Evolutionary conservation across 2,797 vertebrate genomes (phyloP), one percentile per base, ranked within the genome.

Genomic region (Falco concolor): DNA sequence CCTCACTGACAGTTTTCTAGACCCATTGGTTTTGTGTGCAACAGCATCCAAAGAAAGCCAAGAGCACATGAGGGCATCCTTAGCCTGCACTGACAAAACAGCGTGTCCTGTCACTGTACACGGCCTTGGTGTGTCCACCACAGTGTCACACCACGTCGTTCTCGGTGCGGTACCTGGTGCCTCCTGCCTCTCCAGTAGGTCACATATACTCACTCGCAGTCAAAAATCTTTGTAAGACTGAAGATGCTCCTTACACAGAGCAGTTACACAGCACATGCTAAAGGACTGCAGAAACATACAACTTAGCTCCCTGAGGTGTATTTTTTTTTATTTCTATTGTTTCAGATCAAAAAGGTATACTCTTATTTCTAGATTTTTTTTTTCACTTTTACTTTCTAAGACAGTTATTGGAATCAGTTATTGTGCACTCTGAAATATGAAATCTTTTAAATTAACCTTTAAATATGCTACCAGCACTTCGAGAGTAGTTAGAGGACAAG

Each of bases 81-180:
- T n/a, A 9, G 23, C 52, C 18, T 28, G 13, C 10, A 3, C 1
- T n/a, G 57, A 25, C 27, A 20, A 27, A 44, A 13, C 27, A 8
- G 52, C 0, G 9, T 30, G 44, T 56, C 47, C 83, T 52, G n/a
- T 15, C 28, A 3, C 23, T 2, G 1, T n/a, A 22, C 28, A 1
- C 7, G 3, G 24, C 2, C 0, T 15, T 5, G 0, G 1, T 18
- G 56, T n/a, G 25, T 25, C 57, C 56, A 0, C 38, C 38, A 40
- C 38, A 40, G 38, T 40, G 38, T 40, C 38, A 40, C 38, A 40
- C 38, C 38, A 40, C 38, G 13, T 13, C 7, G 11, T 12, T 30
- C n/a, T 42, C 57, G 6, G 34, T 10, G 61, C 23, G 9, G 32
- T 7, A 1, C 30, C 25, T 6, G 2, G 34, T 5, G 3, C 44